Conservation (phyloP, 2,888 invertebrate genomes). For the Pristionchus mayeri region DNA sequence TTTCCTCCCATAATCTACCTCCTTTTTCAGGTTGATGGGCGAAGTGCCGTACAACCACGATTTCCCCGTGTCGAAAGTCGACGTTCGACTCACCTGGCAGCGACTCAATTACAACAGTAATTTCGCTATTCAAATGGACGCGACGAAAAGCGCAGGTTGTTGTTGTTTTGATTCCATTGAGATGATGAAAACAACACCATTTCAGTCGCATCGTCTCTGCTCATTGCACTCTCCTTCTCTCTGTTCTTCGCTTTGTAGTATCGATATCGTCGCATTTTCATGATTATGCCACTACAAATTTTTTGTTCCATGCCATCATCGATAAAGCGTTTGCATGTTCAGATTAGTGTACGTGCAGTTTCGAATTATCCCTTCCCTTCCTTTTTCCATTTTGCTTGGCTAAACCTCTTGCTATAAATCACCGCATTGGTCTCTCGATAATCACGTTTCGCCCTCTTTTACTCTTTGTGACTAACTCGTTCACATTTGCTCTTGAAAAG, state of each 20-base stretch:
- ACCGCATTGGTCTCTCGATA: conserved; percentile 2
- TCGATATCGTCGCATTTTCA: too few species aligned
- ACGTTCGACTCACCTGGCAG: neutral
- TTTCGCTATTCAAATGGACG: conserved; percentile 4
- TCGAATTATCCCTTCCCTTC: too few species aligned
- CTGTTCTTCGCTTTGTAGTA: too few species aligned
- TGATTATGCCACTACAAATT: too few species aligned
- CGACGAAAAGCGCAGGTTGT: neutral
- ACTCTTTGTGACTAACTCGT: neutral
- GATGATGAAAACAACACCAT: neutral
- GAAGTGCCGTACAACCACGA: neutral
- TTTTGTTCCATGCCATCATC: too few species aligned
- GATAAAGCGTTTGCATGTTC: too few species aligned
- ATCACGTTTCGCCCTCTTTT: too few species aligned
- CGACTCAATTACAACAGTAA: neutral
- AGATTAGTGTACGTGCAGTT: too few species aligned
- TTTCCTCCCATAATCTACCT: too few species aligned
- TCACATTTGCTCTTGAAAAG: neutral
- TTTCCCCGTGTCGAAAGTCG: neutral
- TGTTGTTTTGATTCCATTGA: neutral
- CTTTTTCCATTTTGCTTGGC: too few species aligned
- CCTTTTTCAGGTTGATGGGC: conserved; percentile 15
- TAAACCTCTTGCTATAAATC: neutral
- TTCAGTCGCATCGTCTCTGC: neutral
- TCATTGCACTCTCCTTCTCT: neutral